A percentile compares a stretch with the other conserved stretches of the same genome.
Conservation (phyloP, 2,888 invertebrate genomes). For the Dryomyza anilis region DNA sequence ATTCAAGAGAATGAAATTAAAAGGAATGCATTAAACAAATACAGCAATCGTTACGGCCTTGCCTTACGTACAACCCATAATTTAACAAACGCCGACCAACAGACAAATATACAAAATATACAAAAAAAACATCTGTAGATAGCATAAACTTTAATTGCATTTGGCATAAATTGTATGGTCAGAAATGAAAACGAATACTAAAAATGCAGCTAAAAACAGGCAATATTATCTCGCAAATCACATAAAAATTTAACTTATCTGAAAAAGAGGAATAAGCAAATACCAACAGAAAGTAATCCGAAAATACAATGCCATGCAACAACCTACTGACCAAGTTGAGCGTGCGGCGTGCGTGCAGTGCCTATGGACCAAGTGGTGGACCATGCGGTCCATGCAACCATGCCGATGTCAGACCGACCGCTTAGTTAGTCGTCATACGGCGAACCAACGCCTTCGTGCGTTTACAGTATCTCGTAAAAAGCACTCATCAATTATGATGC, state of each 20-base stretch:
- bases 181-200: too few relatives aligned
- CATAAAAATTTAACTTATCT: conserved; percentile 27
- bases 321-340: conserved; percentile 34
- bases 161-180: conserved; percentile 20
- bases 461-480: conserved; percentile 25
- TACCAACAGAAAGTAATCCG: not conserved
- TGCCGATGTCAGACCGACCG: not conserved
- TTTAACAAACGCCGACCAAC: conserved; percentile 9
- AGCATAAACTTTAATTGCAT: conserved; percentile 21
- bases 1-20: too few relatives aligned
- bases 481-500: conserved; percentile 33
- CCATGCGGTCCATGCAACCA: not conserved
- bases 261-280: not conserved
- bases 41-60: conserved; percentile 18
- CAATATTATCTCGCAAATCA: conserved; percentile 21
- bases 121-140: not conserved
- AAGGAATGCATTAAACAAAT: too few relatives aligned
- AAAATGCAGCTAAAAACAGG: not conserved
- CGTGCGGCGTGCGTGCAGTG: not conserved
- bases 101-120: not conserved
- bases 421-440: not conserved
- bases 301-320: conserved; percentile 13
- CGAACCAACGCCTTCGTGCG: conserved; percentile 21
- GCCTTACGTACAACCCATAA: conserved; percentile 18
- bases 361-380: not conserved